Percentiles rank a stretch among this genome's conserved stretches.
Evolutionary conservation across 2,797 vertebrate species (phyloP).

Genomic region (Cetoscarus ocellatus): DNA sequence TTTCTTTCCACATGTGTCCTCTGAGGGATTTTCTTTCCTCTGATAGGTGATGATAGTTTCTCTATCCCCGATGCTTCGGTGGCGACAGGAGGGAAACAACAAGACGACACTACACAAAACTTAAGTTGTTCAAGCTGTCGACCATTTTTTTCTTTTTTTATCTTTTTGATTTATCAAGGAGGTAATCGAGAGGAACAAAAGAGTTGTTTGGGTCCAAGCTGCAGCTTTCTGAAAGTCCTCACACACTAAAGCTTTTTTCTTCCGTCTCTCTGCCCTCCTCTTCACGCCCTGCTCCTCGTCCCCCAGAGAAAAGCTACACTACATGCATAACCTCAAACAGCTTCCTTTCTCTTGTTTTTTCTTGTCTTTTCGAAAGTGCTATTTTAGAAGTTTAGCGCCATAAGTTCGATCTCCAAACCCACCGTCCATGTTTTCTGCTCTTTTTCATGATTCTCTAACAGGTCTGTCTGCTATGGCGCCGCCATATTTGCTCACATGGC

Average conservation of each 20-base stretch:
- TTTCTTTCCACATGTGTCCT: slow-evolving; percentile 38
- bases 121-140: slow-evolving; percentile 67
- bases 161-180: slow-evolving; percentile 42
- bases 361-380: slow-evolving; percentile 78
- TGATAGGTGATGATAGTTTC: slow-evolving; percentile 20
- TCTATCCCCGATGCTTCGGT: slow-evolving; percentile 37
- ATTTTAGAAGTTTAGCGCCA: slow-evolving; percentile 75
- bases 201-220: slow-evolving; percentile 79
- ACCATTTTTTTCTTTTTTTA: slow-evolving; percentile 40
- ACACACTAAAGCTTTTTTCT: slow-evolving; percentile 79
- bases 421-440: slow-evolving; percentile 44
- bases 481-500: slow-evolving; percentile 42
- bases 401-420: slow-evolving; percentile 53
- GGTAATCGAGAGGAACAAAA: slow-evolving; percentile 67
- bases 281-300: slow-evolving; percentile 15
- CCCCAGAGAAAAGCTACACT: slow-evolving; percentile 70
- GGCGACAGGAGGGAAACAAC: slow-evolving; percentile 41
- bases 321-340: slow-evolving; percentile 70
- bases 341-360: slow-evolving; percentile 50
- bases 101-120: slow-evolving; percentile 71
- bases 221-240: slow-evolving; percentile 72
- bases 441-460: slow-evolving; percentile 58
- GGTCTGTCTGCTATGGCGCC: slow-evolving; percentile 53
- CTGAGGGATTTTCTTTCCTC: slow-evolving; percentile 44
- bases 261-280: slow-evolving; percentile 41